Base-by-base conservation (phyloP, 64 coral and sea anemone genomes). In the Pachyseris speciosa region DNA sequence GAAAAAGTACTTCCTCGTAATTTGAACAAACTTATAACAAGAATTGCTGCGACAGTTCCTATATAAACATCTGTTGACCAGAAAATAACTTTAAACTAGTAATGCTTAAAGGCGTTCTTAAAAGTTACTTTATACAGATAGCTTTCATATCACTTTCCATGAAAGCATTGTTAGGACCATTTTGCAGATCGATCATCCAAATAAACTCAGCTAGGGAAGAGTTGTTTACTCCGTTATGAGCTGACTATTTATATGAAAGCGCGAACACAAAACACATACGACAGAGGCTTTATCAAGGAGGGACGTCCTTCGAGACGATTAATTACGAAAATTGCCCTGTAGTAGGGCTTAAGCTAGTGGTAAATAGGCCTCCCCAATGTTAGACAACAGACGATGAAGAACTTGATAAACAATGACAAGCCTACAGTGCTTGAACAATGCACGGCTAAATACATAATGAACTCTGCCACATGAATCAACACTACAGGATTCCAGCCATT, bases 311-410 rank as follows among this genome's bases (percentile, higher is more conserved):
- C 5, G 67, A 32, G 34, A 37, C 34, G 67, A 37, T 71, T 61
- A 81, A 81, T 81, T 81, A 81, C n/a, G 32, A 81, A 81, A 81
- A 81, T 81, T 61, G 20, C 77, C 25, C 77, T 41, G 53, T 81
- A 41, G 77, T 63, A 32, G 53, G 19, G 34, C 77, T 81, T 31
- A 41, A 59, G 13, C 19, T 19, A 60, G 77, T 34, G 22, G 53
- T 63, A 81, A 81, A 81, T 81, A 81, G 48, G 77, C 77, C 77
- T 40, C 77, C 77, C 77, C 33, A 81, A 81, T 81, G 77, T 81
- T 81, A 61, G 52, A 81, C 77, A 81, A 81, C 77, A 81, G 27
- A 81, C 53, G 77, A 61, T 55, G 31, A 81, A 55, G 10, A 15
- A 20, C 7, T 27, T 8, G 20, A 36, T 58, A 81, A 81, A 81